Percentiles rank a stretch among this genome's conserved stretches.
Conservation (phyloP, 2,888 invertebrate species). For the Xestia rhomboidea region DNA sequence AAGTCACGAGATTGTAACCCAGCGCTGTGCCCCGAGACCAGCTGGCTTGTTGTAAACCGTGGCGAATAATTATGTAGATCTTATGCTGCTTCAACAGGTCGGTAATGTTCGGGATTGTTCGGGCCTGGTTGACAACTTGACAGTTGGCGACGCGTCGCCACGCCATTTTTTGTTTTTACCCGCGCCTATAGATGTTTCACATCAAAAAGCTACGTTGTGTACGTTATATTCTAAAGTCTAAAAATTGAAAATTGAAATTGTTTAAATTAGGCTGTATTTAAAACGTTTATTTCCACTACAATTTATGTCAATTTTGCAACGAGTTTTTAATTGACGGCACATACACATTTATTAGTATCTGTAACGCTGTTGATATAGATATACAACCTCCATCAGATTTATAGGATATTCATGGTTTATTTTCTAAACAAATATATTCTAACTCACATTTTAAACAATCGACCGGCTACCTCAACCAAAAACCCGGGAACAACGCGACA, state of each 20-base stretch:
- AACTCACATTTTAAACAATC: constrained; percentile 6
- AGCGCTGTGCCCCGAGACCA: too few relatives aligned
- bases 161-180: too few relatives aligned
- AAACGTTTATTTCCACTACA: not conserved
- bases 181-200: too few relatives aligned
- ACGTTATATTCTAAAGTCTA: too few relatives aligned
- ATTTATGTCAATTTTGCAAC: not conserved
- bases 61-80: too few relatives aligned
- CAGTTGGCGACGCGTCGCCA: too few relatives aligned
- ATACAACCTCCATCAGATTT: not conserved
- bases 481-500: not conserved
- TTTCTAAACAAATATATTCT: not conserved
- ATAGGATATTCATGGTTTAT: not conserved
- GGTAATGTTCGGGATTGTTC: too few relatives aligned
- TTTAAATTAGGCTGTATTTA: not conserved
- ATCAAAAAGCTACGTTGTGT: too few relatives aligned
- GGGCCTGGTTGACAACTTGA: too few relatives aligned
- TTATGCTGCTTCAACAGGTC: too few relatives aligned
- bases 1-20: too few relatives aligned
- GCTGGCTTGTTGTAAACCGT: too few relatives aligned
- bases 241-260: not conserved
- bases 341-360: not conserved
- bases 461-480: constrained; percentile 13
- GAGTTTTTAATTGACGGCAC: not conserved
- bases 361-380: not conserved